A percentile compares a stretch with the other conserved stretches of the same genome.
Evolutionary conservation across 2,797 vertebrate species (phyloP).

Genomic region (Chaenodraco wilsoni): DNA sequence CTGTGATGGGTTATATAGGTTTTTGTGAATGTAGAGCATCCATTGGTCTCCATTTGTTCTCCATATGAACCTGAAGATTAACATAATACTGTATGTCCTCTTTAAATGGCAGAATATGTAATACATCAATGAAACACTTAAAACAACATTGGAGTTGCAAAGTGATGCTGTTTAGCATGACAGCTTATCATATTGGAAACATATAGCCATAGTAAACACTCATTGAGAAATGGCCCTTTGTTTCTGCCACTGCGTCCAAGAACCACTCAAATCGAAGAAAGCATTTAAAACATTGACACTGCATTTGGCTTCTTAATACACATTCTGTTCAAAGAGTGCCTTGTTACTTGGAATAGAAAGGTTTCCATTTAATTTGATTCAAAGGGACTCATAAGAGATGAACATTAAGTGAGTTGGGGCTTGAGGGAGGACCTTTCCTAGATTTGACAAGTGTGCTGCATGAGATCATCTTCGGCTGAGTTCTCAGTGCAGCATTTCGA

Average conservation of each 20-base stretch:
- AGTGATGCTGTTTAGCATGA: not conserved
- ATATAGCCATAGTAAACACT: not conserved
- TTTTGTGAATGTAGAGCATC: too few species aligned
- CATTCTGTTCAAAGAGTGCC: slow-evolving; percentile 5
- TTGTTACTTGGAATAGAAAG: slow-evolving; percentile 26
- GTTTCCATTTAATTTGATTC: slow-evolving; percentile 63
- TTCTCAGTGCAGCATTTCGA: slow-evolving; percentile 27
- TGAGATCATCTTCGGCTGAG: not conserved
- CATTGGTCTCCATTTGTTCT: too few species aligned
- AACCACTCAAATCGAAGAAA: slow-evolving; percentile 29
- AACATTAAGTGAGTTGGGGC: slow-evolving; percentile 16
- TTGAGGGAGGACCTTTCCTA: not conserved
- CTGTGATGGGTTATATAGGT: too few species aligned
- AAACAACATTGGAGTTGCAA: not conserved
- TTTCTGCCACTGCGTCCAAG: slow-evolving; percentile 2
- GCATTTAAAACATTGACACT: slow-evolving; percentile 32
- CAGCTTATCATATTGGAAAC: not conserved
- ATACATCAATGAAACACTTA: not conserved
- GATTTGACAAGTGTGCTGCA: not conserved
- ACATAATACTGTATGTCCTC: not conserved
- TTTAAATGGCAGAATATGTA: not conserved
- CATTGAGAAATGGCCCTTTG: not conserved
- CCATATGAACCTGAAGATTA: too few species aligned
- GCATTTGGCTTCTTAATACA: not conserved
- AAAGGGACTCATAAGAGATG: slow-evolving; percentile 62